Conservation (phyloP, 2,888 invertebrate species). For the Sericinus montela region DNA sequence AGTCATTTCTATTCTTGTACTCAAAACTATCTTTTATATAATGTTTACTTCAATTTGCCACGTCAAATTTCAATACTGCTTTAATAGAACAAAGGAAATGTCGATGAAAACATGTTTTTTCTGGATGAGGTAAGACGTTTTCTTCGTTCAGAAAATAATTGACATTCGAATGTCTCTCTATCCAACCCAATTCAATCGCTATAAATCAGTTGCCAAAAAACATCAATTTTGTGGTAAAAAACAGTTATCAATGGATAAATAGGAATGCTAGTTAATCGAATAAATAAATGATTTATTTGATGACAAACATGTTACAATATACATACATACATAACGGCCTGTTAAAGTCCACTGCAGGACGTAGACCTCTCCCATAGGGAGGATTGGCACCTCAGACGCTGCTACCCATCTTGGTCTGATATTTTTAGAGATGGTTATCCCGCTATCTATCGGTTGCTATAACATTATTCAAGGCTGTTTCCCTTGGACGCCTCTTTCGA, state of each 20-base stretch:
- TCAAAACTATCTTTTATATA: too few species aligned
- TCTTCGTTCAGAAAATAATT: constrained; percentile 21
- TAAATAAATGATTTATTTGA: constrained; percentile 3
- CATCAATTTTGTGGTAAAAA: constrained; percentile 14
- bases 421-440: too few species aligned
- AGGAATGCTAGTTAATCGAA: constrained; percentile 14
- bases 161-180: constrained; percentile 17
- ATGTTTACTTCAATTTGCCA: background rate
- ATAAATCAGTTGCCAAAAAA: constrained; percentile 17
- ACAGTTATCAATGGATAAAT: constrained; percentile 4
- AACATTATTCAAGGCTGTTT: too few species aligned
- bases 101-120: background rate
- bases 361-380: too few species aligned
- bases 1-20: too few species aligned
- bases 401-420: too few species aligned
- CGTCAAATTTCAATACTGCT: background rate
- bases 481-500: too few species aligned
- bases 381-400: too few species aligned
- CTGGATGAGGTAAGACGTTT: constrained; percentile 11
- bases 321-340: too few species aligned
- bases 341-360: too few species aligned
- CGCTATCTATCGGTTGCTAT: too few species aligned
- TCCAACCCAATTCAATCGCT: constrained; percentile 8
- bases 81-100: background rate
- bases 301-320: too few species aligned